Percentiles rank a stretch among this genome's conserved stretches.
These are phyloP conservation scores for Babylonia areolata DNA, from an alignment of 1,140 invertebrate genomes.

Conservation along the genomic window DNA sequence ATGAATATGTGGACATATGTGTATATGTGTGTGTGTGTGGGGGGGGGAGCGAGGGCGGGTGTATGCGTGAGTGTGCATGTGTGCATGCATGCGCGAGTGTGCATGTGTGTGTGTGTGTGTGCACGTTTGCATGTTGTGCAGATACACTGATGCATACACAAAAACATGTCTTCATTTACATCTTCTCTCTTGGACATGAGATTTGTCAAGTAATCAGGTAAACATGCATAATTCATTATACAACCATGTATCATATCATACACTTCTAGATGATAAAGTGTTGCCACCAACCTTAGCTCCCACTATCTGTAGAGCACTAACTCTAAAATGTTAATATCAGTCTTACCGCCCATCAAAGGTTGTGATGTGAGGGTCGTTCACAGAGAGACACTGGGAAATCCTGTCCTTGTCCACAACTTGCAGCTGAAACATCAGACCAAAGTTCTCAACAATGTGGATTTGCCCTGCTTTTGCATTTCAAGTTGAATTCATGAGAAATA, in stretches of 20 bases:
- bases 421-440: conserved; percentile 46
- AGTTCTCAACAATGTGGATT: too few relatives aligned
- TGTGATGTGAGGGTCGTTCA: conserved; percentile 59
- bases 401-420: conserved; percentile 51
- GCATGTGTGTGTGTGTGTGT: neutral
- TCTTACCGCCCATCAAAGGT: conserved; percentile 60
- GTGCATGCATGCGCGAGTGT: neutral
- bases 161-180: neutral
- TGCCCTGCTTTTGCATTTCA: too few relatives aligned
- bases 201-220: too few relatives aligned
- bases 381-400: conserved; percentile 52
- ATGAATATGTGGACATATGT: neutral
- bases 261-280: too few relatives aligned
- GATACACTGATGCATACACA: neutral
- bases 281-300: too few relatives aligned
- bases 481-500: too few relatives aligned
- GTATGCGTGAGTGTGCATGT: neutral
- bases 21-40: neutral
- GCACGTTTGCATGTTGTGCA: neutral
- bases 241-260: too few relatives aligned
- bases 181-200: too few relatives aligned
- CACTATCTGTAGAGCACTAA: too few relatives aligned
- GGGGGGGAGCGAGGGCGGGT: neutral
- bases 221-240: too few relatives aligned
- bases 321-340: neutral